A percentile compares a stretch with the other conserved stretches of the same genome.
Conservation (phyloP, 2,113 vertebrate genomes). For the Puma concolor region DNA sequence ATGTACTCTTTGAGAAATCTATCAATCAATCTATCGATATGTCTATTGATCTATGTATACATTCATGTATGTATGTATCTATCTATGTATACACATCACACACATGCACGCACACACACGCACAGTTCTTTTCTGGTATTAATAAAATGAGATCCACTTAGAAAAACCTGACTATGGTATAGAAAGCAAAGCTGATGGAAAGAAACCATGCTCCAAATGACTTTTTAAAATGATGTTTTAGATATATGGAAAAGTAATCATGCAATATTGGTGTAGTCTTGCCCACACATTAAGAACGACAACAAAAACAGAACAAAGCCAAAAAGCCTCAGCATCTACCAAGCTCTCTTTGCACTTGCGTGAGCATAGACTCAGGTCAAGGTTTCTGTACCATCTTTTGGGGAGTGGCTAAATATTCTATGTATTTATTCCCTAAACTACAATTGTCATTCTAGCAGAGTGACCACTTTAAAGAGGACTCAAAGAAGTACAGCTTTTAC, state of each 20-base stretch:
- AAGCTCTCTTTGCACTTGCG: accelerated
- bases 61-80: too few relatives aligned
- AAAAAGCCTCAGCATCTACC: not conserved
- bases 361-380: not conserved
- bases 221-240: not conserved
- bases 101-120: not conserved
- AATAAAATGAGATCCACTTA: not conserved
- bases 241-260: not conserved
- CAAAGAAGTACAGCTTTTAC: not conserved
- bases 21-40: too few relatives aligned
- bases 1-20: too few relatives aligned
- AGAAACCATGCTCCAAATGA: not conserved
- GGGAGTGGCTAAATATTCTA: not conserved
- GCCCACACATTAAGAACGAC: not conserved
- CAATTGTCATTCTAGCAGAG: not conserved
- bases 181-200: not conserved
- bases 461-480: not conserved
- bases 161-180: not conserved
- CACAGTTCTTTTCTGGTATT: not conserved
- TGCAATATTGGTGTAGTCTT: not conserved
- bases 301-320: not conserved
- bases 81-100: not conserved
- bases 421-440: not conserved
- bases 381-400: not conserved
- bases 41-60: not conserved